Evolutionary conservation across 2,797 vertebrate genomes (phyloP), one percentile per base, ranked within the genome.

Genomic region (Sparus aurata): DNA sequence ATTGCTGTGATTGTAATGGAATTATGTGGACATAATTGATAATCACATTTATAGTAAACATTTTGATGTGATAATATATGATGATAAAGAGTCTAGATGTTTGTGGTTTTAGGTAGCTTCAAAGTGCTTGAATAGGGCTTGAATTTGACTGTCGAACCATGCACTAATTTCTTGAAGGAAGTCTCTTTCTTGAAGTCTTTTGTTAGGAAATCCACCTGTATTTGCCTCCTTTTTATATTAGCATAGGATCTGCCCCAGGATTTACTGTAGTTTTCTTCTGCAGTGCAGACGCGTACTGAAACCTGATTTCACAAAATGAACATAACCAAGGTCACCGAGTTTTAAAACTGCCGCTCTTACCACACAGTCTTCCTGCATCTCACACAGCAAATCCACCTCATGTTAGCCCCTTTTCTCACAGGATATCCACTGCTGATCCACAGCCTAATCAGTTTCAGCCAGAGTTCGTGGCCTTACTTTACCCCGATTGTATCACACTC

Each of bases 371-470:
- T 45, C 52, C 55, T 67, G 41, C 72, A 68, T 66, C 43, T 71
- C 73, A 53, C 43, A 57, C 54, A 78, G 49, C 58, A 61, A 17
- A n/a, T 11, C 49, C 47, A 17, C 27, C 30, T 66, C 38, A 46
- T 73, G 6, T 73, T 67, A 47, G 60, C 47, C 60, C 17, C 23
- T 65, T 80, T 81, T 69, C 64, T 83, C 57, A 34, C n/a, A 73
- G 83, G 59, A 84, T 85, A 77, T 82, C 73, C 60, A 77, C 57
- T 79, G 57, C 75, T 78, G 73, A 84, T 80, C 65, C 60, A 66
- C 22, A 79, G 69, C 64, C 57, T 79, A 75, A 86, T 88, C 80
- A 76, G 67, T 79, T 67, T 86, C 80, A 83, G 54, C 49, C 73
- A 71, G 27, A 81, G 76, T 68, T 55, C 17, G 15, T 69, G 66